A percentile compares a stretch with the other conserved stretches of the same genome.
These are phyloP conservation scores for Cyclophora punctaria DNA, from an alignment of 2,888 invertebrate genomes.

Conservation along the genomic window DNA sequence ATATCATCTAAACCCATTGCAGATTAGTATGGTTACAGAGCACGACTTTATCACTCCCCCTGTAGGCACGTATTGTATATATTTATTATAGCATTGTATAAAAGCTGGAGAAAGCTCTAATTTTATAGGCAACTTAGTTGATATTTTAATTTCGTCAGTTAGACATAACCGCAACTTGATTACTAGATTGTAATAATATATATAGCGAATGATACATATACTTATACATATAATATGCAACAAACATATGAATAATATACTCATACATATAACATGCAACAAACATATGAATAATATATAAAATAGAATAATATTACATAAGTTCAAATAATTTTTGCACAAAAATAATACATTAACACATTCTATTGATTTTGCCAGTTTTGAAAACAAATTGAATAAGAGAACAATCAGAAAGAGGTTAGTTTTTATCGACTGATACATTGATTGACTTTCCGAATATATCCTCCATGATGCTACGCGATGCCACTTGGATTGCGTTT, in stretches of 20 bases:
- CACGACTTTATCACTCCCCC: not conserved
- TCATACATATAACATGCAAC: too few species aligned
- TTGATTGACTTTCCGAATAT: not conserved
- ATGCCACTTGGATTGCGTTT: not conserved
- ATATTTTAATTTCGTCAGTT: too few species aligned
- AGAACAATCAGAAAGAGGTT: not conserved
- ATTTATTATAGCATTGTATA: too few species aligned
- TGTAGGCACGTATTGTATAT: not conserved
- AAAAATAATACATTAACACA: not conserved
- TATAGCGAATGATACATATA: too few species aligned
- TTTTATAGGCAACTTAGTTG: too few species aligned
- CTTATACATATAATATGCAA: too few species aligned
- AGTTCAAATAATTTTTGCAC: not conserved
- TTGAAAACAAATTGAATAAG: too few species aligned
- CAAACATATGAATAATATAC: too few species aligned
- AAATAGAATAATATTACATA: not conserved
- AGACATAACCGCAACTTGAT: too few species aligned
- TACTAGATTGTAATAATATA: too few species aligned
- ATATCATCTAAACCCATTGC: not conserved
- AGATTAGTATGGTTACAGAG: not conserved
- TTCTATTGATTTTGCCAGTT: not conserved
- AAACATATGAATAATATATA: too few species aligned
- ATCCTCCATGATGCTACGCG: not conserved
- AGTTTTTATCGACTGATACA: not conserved
- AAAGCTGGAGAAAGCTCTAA: too few species aligned